These are phyloP conservation scores for Macrostomum cliftonense DNA, from an alignment of 2,888 invertebrate genomes.

Conservation along the genomic window DNA sequence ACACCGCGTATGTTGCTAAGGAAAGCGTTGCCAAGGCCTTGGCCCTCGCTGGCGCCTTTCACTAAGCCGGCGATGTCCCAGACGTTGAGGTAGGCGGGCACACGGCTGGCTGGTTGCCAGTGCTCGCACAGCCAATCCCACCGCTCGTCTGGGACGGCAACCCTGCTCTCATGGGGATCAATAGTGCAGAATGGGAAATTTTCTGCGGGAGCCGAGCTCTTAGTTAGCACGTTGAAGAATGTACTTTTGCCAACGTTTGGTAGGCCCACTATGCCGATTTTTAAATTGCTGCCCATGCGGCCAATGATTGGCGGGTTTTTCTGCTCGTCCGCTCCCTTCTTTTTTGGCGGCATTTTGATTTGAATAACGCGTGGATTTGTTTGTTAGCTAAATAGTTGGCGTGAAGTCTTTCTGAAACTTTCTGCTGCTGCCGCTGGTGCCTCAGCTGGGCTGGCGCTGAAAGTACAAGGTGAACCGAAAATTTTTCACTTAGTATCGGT, in stretches of 20 bases:
- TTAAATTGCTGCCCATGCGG: constrained; percentile 78
- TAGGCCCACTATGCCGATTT: constrained; percentile 70
- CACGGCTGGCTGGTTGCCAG: constrained; percentile 67
- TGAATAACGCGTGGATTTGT: too few species aligned
- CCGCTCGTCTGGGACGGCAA: constrained; percentile 83
- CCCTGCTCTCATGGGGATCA: constrained; percentile 99
- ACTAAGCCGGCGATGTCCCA: constrained; percentile 96
- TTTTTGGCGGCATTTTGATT: not conserved
- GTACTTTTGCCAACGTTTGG: constrained; percentile 99
- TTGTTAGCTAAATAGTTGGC: too few species aligned
- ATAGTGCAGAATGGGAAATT: constrained; percentile 99
- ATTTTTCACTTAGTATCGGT: too few species aligned
- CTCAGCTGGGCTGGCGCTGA: too few species aligned
- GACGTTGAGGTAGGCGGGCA: constrained; percentile 87
- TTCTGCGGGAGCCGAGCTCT: constrained; percentile 87
- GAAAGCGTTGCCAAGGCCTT: constrained; percentile 93
- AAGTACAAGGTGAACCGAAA: too few species aligned
- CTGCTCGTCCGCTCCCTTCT: constrained; percentile 50
- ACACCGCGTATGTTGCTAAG: constrained; percentile 94
- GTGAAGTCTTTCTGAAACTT: too few species aligned
- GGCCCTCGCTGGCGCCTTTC: constrained; percentile 89
- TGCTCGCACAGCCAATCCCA: constrained; percentile 78
- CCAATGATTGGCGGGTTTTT: constrained; percentile 78
- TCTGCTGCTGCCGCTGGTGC: too few species aligned
- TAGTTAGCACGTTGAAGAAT: constrained; percentile 95